Evolutionary conservation across 2,888 invertebrate genomes (phyloP), one percentile per base, ranked within the genome.

Genomic region (Apamea anceps): DNA sequence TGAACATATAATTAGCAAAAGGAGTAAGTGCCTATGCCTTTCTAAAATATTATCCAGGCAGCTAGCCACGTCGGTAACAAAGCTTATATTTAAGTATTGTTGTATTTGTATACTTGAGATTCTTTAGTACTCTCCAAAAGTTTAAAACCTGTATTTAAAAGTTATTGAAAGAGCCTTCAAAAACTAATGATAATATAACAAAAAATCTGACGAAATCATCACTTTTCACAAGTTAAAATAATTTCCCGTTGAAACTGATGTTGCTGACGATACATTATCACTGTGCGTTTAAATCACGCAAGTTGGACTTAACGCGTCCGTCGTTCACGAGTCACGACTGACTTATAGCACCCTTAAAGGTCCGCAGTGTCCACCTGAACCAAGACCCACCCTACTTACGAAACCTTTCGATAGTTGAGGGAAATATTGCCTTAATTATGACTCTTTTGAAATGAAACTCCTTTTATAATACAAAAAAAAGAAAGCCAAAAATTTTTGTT

Each of bases 211-310:
- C 4, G 5, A 48, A 3, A 4, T 15, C 42, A 48, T 48, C 15
- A 48, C 48, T 48, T 48, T 48, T 15, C 15, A 48, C 15, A 10
- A 0, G 7, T 8, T 42, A 60, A 65, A 62, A 72, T 54, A 67
- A 15, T 65, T 62, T 3, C 3, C 15, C 1, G 21, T 18, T 48
- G 12, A 45, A 10, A 37, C 18, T 62, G 10, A 60, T 12, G 5
- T 54, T 89, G 85, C 82, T 70, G 32, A 75, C 85, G 79, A 65
- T 90, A 82, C 84, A 45, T 62, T 65, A 28, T 60, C 51, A 70
- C 18, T n/a, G 79, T 79, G 67, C 80, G 82, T 87, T 88, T 90
- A 90, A 90, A 90, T 90, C 90, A 90, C 84, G 84, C 86, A 86
- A 85, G 88, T 88, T 85, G 76, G 88, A 86, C 81, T 82, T 86